Base-by-base conservation (phyloP, 2,888 invertebrate species). In the Pseudeuparius sepicola region DNA sequence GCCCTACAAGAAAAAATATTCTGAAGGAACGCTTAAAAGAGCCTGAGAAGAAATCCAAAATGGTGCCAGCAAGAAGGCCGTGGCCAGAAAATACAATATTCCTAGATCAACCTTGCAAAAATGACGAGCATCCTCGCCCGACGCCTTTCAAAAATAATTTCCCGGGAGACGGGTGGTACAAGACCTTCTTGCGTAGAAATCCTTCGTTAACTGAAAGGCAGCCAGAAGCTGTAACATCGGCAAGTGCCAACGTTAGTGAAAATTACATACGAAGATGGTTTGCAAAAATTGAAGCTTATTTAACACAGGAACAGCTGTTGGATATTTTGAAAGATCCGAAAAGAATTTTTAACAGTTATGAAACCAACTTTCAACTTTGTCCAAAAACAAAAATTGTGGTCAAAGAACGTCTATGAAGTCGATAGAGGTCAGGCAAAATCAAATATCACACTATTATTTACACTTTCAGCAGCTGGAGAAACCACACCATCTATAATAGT, bases 361-460 rank as follows among this genome's bases (percentile, higher is more conserved):
- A 56, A 43, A 51, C 50, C 10, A 40, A 40, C 36, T 54, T 54
- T 33, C 20, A 37, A 12, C 29, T 51, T 10, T 52, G 47, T 33
- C 46, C 51, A 14, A 51, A 53, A 39, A 45, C 37, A 30, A 42
- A 45, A 13, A 43, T 34, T 34, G 49, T 50, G 7, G 27, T 49
- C 45, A 24, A 51, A 29, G 44, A 55, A 59, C 39, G 52, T 61
- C 1, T 59, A 61, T 40, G 54, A 60, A 44, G 47, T 61, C 13
- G 59, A 57, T 28, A 50, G 53, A 23, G 51, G 54, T 6, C 42
- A 40, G 14, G 45, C 52, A 5, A 63, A 62, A 48, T 42, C 48
- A 3, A 51, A 49, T 12, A 40, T 61, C 13, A 60, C 59, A 7
- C n/a, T n/a, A n/a, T n/a, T n/a, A n/a, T n/a, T n/a, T n/a, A n/a